A percentile compares a stretch with the other conserved stretches of the same genome.
Conservation (phyloP, 2,888 invertebrate genomes). For the Danaus chrysippus region DNA sequence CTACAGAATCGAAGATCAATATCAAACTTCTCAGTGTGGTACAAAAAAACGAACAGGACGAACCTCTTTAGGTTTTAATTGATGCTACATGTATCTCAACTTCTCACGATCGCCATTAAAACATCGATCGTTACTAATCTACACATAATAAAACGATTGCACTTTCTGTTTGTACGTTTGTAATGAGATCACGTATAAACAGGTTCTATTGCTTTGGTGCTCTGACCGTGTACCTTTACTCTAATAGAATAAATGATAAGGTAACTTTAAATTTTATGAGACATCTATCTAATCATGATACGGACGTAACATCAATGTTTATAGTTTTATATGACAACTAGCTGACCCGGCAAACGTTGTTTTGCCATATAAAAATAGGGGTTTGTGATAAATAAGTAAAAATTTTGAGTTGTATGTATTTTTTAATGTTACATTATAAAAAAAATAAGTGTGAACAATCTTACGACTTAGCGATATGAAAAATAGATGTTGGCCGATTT, state of each 20-base stretch:
- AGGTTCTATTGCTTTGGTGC: not conserved
- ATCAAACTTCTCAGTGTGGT: not conserved
- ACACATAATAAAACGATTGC: slow-evolving; percentile 12
- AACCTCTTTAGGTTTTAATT: slow-evolving; percentile 7
- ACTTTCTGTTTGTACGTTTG: slow-evolving; percentile 3
- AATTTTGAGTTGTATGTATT: too few relatives aligned
- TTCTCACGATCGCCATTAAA: slow-evolving; percentile 12
- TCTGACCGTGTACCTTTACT: not conserved
- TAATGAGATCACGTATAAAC: slow-evolving; percentile 5
- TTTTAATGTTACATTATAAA: too few relatives aligned
- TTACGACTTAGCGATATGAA: too few relatives aligned
- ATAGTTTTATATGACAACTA: too few relatives aligned
- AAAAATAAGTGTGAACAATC: too few relatives aligned
- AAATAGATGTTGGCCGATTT: too few relatives aligned
- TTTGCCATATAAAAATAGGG: too few relatives aligned
- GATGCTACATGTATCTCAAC: slow-evolving; percentile 7
- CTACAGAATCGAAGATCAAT: not conserved
- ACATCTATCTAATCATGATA: too few relatives aligned
- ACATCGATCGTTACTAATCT: slow-evolving; percentile 11
- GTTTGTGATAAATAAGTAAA: too few relatives aligned
- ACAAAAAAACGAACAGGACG: slow-evolving; percentile 5
- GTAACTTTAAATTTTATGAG: slow-evolving; percentile 3
- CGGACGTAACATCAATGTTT: too few relatives aligned
- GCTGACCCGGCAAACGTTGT: too few relatives aligned
- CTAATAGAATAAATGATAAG: not conserved